Conservation (phyloP, 2,797 vertebrate species). For the Taenioides sp. region DNA sequence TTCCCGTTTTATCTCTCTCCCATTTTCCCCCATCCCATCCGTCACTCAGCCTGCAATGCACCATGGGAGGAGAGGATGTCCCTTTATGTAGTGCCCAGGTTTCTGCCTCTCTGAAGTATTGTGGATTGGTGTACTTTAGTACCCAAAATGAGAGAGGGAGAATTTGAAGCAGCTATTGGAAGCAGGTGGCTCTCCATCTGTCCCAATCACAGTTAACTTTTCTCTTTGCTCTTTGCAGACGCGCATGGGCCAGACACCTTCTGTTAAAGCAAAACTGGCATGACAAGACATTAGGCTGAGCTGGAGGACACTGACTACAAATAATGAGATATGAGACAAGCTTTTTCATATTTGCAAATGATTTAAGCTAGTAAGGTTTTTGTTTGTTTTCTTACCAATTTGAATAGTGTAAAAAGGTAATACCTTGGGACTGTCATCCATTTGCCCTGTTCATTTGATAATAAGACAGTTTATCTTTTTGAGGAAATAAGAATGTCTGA, state of each 20-base stretch:
- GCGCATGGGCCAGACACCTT: constrained; percentile 21
- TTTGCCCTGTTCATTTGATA: background rate
- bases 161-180: constrained; percentile 55
- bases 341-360: background rate
- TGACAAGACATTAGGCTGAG: constrained; percentile 27
- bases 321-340: constrained; percentile 32
- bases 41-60: constrained; percentile 50
- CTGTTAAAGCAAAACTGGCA: constrained; percentile 20
- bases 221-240: constrained; percentile 23
- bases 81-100: constrained; percentile 69
- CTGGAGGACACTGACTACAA: constrained; percentile 21
- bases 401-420: background rate
- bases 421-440: background rate
- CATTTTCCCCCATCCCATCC: constrained; percentile 55
- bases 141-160: constrained; percentile 33
- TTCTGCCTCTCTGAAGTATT: constrained; percentile 68
- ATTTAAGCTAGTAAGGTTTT: background rate
- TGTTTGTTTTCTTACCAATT: background rate
- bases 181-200: constrained; percentile 77
- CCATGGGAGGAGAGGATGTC: constrained; percentile 51
- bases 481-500: background rate
- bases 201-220: constrained; percentile 62
- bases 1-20: constrained; percentile 64
- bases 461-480: background rate
- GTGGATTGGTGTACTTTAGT: constrained; percentile 34